phyloP scores from a whole-genome alignment of 1,140 invertebrate species.

The Tetramorium alpestre region DNA sequence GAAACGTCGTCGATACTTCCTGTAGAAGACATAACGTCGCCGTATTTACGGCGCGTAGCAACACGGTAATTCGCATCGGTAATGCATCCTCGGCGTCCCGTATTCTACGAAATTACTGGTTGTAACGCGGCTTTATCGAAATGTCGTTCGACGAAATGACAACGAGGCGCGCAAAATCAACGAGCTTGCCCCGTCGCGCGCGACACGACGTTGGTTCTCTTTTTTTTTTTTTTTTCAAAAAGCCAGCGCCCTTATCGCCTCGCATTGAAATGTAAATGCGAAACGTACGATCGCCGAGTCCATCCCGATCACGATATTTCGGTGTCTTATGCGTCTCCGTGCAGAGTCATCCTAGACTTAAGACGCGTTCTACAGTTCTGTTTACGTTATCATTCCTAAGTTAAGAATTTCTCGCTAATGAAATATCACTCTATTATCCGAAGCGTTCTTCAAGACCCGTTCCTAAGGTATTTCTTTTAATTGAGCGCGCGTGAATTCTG shows the following conservation, averaged over 20 bases:
- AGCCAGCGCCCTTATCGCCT: not conserved
- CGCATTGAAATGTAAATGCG: slow-evolving; percentile 16
- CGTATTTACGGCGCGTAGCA: slow-evolving; percentile 62
- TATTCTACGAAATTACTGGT: not conserved
- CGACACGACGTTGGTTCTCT: not conserved
- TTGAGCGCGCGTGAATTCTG: not conserved
- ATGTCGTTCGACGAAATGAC: slow-evolving; percentile 14
- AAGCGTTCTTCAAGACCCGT: not conserved
- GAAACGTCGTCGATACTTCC: slow-evolving; percentile 62
- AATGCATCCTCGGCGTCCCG: slow-evolving; percentile 22
- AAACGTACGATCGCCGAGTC: too few species aligned
- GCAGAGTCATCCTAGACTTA: not conserved
- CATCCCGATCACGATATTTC: not conserved
- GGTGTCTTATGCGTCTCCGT: not conserved
- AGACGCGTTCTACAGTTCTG: not conserved
- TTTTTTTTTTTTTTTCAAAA: not conserved
- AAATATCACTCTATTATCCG: not conserved
- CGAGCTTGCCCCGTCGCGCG: not conserved
- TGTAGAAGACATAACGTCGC: slow-evolving; percentile 69
- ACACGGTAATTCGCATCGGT: slow-evolving; percentile 64
- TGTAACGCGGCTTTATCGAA: slow-evolving; percentile 24
- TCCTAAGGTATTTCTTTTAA: not conserved
- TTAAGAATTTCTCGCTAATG: not conserved
- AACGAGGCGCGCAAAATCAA: not conserved
- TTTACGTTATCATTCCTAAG: not conserved